Conservation (phyloP, 2,797 vertebrate genomes). For the Cheirogaleus major region DNA sequence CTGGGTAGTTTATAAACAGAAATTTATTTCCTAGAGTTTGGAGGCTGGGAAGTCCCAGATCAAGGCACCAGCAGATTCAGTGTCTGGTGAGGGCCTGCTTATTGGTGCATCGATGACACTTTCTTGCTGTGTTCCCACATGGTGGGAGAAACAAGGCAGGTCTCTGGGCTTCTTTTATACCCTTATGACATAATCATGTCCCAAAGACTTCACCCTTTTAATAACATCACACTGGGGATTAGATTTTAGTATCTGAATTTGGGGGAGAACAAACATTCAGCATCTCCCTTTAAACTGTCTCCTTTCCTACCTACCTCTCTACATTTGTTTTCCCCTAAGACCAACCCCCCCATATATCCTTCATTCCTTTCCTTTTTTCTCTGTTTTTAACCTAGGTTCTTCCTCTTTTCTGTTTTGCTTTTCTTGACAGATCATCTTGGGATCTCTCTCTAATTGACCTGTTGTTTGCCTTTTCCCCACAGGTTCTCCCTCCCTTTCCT, state of each 20-base stretch:
- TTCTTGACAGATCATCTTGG: neutral
- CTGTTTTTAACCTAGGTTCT: neutral
- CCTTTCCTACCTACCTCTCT: neutral
- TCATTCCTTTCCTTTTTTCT: neutral
- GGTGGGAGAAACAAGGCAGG: neutral
- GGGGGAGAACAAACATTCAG: no score
- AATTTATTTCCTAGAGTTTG: neutral
- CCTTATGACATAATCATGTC: neutral
- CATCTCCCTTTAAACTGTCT: neutral
- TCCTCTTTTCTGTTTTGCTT: neutral
- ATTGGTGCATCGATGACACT: no score
- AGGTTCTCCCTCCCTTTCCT: neutral
- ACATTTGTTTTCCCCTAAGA: neutral
- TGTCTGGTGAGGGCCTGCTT: neutral
- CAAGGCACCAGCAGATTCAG: neutral
- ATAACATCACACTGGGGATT: neutral
- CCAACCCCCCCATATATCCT: neutral
- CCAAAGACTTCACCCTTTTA: neutral
- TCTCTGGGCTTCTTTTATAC: neutral
- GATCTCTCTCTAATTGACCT: neutral
- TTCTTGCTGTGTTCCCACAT: neutral
- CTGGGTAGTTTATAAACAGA: neutral
- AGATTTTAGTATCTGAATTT: neutral
- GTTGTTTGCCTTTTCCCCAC: neutral
- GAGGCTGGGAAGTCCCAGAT: neutral